A percentile compares a stretch with the other conserved stretches of the same genome.
Conservation (phyloP, 1,140 invertebrate genomes). For the Drosophila lowei region DNA sequence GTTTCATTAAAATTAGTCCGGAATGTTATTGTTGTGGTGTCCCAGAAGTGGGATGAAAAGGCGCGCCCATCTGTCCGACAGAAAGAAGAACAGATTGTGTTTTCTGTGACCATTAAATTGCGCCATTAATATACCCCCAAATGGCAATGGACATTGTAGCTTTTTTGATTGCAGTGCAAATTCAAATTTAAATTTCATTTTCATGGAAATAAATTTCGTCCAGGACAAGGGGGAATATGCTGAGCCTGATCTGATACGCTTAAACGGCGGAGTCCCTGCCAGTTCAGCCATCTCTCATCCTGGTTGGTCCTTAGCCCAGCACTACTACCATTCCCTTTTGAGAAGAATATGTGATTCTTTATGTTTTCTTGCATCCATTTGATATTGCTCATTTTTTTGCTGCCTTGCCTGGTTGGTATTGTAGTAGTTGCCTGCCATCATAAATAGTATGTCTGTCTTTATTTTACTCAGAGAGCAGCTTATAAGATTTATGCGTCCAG, state of each 20-base stretch:
- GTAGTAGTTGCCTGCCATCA: conserved; percentile 37
- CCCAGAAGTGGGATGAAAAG: conserved; percentile 10
- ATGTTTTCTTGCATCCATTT: conserved; percentile 44
- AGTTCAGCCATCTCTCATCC: conserved; percentile 11
- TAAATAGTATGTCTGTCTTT: conserved; percentile 69
- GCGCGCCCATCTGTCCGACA: not conserved
- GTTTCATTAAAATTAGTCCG: conserved; percentile 47
- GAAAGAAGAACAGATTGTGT: conserved; percentile 16
- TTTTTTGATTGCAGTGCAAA: conserved; percentile 50
- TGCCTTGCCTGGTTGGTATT: not conserved
- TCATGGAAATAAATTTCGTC: conserved; percentile 45
- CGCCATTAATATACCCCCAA: conserved; percentile 45
- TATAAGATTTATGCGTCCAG: conserved; percentile 63
- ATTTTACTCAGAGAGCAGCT: conserved; percentile 43
- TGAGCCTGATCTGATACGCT: conserved; percentile 11
- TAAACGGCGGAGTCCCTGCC: not conserved
- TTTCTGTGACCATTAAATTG: conserved; percentile 42
- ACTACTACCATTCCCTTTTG: conserved; percentile 7
- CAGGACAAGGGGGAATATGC: conserved; percentile 30
- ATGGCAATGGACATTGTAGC: conserved; percentile 41
- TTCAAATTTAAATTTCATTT: conserved; percentile 46
- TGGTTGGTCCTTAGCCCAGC: conserved; percentile 16
- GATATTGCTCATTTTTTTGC: conserved; percentile 31
- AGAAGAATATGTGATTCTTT: conserved; percentile 63
- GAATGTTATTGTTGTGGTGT: conserved; percentile 27